Evolutionary conservation across 2,888 invertebrate species (phyloP).

Genomic region (Gasteruption jaculator): DNA sequence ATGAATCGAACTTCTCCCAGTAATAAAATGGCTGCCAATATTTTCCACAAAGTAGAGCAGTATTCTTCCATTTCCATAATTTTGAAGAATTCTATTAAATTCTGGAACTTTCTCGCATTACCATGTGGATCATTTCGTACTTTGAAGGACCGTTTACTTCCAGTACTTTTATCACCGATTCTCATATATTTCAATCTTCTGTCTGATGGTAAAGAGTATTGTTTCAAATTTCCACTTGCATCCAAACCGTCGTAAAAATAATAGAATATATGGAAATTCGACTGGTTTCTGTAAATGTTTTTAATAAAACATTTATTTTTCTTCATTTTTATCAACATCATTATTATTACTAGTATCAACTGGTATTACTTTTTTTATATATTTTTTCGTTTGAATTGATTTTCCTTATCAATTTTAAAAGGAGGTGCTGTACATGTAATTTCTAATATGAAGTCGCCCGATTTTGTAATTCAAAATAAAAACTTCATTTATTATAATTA

Average conservation of each 20-base stretch:
- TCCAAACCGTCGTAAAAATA: constrained; percentile 84
- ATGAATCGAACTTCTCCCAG: constrained; percentile 78
- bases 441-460: no score
- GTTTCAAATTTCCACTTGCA: constrained; percentile 61
- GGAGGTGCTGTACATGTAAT: no score
- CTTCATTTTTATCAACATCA: no score
- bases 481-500: no score
- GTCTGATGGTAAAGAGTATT: constrained; percentile 65
- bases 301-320: constrained; percentile 14
- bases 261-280: constrained; percentile 87
- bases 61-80: constrained; percentile 72
- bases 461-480: no score
- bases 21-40: constrained; percentile 70
- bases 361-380: no score
- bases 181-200: constrained; percentile 73
- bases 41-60: constrained; percentile 65
- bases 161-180: constrained; percentile 56
- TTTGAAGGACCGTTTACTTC: constrained; percentile 57
- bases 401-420: no score
- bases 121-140: constrained; percentile 63
- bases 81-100: constrained; percentile 61
- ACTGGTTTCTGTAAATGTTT: constrained; percentile 65
- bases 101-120: constrained; percentile 63
- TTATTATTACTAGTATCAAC: no score
- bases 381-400: no score